These are phyloP conservation scores for Rallus crepitans DNA, from an alignment of 2,797 vertebrate genomes.

Conservation along the genomic window DNA sequence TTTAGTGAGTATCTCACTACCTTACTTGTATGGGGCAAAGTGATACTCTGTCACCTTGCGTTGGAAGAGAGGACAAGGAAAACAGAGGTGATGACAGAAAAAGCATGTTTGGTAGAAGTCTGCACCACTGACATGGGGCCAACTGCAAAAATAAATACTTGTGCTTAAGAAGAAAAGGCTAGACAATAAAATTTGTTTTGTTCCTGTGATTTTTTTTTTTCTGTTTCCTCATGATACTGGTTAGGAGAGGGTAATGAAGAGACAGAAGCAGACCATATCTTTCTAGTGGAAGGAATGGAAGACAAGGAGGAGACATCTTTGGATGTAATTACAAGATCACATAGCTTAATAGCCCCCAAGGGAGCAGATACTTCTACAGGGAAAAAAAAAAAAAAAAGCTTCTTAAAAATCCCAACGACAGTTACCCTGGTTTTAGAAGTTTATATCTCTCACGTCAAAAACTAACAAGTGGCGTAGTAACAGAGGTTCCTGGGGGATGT, in stretches of 20 bases:
- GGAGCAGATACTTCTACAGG: not conserved
- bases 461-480: not conserved
- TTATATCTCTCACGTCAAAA: not conserved
- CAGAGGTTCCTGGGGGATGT: not conserved
- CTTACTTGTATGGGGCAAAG: not conserved
- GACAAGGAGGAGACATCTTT: not conserved
- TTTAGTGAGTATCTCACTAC: not conserved
- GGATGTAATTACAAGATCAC: not conserved
- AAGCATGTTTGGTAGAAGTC: not conserved
- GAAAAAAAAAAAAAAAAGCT: not conserved
- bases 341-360: not conserved
- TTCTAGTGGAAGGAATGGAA: not conserved
- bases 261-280: not conserved
- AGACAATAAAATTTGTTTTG: not conserved
- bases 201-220: not conserved
- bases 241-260: not conserved
- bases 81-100: not conserved
- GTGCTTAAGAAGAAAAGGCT: not conserved
- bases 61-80: not conserved
- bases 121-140: not conserved
- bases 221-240: not conserved
- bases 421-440: not conserved
- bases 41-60: not conserved
- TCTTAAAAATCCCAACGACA: not conserved
- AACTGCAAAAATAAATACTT: not conserved